phyloP scores from a whole-genome alignment of 2,797 vertebrate genomes.

The Dendrocincla tyrannina region DNA sequence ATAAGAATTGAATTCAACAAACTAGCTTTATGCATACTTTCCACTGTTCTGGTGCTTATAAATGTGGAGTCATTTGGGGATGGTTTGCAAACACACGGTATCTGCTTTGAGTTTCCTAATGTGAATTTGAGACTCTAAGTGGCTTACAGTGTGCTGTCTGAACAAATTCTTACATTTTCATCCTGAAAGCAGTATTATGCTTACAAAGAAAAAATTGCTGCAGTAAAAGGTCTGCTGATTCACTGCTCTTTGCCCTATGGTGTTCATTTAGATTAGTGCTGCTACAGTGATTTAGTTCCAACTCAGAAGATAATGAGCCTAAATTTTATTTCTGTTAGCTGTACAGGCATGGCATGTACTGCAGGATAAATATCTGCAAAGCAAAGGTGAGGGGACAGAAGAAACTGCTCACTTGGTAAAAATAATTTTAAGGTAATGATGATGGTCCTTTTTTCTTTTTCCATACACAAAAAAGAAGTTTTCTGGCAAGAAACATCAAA shows the following conservation, averaged over 20 bases:
- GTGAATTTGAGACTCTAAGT: background rate
- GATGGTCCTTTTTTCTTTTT: background rate
- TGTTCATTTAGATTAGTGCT: slow-evolving; percentile 70
- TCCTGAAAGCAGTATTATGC: background rate
- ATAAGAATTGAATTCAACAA: background rate
- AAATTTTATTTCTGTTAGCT: slow-evolving; percentile 66
- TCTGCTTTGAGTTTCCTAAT: background rate
- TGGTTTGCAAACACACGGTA: background rate
- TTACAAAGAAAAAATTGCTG: background rate
- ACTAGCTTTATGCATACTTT: background rate
- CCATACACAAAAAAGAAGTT: background rate
- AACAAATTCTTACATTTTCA: background rate
- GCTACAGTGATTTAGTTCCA: slow-evolving; percentile 69
- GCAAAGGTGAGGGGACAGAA: slow-evolving; percentile 72
- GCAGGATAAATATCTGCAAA: slow-evolving; percentile 76
- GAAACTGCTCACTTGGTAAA: slow-evolving; percentile 59
- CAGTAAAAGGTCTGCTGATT: slow-evolving; percentile 35
- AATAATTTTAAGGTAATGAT: background rate
- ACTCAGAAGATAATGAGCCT: slow-evolving; percentile 68
- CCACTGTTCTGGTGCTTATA: background rate
- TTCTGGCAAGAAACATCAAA: background rate
- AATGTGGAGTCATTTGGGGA: background rate
- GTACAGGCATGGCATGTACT: slow-evolving; percentile 68
- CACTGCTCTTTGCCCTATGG: slow-evolving; percentile 16
- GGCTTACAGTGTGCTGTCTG: background rate